Conservation (phyloP, 2,113 vertebrate species). For the Ailurus styani region DNA sequence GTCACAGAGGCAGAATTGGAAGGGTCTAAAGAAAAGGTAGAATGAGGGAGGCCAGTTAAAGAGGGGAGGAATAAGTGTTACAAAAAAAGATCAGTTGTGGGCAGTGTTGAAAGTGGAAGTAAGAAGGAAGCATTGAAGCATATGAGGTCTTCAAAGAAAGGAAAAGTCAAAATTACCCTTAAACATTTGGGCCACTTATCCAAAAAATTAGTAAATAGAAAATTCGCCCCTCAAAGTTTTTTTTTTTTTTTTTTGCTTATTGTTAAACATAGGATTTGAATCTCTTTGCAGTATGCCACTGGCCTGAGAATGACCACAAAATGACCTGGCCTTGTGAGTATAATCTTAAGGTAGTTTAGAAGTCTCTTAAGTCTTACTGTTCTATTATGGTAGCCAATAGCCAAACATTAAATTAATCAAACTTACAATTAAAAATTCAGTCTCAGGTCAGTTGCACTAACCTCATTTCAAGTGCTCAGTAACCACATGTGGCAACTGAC, state of each 20-base stretch:
- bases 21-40: neutral
- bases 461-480: neutral
- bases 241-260: neutral
- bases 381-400: neutral
- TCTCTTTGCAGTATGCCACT: neutral
- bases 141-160: neutral
- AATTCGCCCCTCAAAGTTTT: neutral
- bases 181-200: neutral
- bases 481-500: neutral
- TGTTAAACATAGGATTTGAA: neutral
- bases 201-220: neutral
- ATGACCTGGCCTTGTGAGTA: neutral
- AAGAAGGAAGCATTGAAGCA: neutral
- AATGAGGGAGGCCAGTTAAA: neutral
- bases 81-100: neutral
- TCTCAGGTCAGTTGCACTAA: neutral
- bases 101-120: neutral
- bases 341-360: neutral
- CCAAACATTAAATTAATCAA: neutral
- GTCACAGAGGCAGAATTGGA: neutral
- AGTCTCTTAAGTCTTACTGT: neutral
- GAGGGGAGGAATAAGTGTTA: neutral
- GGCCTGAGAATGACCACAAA: neutral
- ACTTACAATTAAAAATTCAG: neutral
- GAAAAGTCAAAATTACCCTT: neutral